Conservation (phyloP, 35 echinoderm and acorn worm genomes). For the Apostichopus californicus region DNA sequence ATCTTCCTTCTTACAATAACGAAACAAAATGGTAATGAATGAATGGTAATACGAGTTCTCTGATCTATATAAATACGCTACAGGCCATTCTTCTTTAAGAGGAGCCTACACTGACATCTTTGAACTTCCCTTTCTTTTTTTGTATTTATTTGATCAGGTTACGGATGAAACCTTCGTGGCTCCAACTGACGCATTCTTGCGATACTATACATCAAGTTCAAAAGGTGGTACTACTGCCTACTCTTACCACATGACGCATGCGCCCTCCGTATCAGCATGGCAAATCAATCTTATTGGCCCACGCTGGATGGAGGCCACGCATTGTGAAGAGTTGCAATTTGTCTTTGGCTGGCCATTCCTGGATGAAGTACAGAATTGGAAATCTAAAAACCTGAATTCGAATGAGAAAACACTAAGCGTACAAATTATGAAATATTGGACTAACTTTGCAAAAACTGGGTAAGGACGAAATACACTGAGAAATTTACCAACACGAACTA, state of each 20-base stretch:
- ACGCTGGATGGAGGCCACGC: conserved; percentile 70
- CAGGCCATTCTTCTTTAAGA: too few relatives aligned
- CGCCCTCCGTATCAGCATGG: conserved; percentile 24
- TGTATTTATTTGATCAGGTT: not conserved
- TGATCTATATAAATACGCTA: too few relatives aligned
- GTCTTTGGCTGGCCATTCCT: conserved; percentile 71
- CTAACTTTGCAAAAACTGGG: conserved; percentile 68
- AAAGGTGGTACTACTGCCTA: not conserved
- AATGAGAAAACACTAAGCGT: conserved; percentile 24
- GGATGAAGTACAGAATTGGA: conserved; percentile 13
- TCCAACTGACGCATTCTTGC: conserved; percentile 53
- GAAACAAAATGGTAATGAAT: too few relatives aligned
- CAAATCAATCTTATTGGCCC: conserved; percentile 54
- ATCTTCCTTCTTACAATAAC: too few relatives aligned
- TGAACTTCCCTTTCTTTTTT: not conserved
- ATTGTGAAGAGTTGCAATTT: conserved; percentile 75
- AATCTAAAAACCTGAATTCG: not conserved
- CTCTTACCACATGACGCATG: conserved; percentile 18
- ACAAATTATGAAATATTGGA: conserved; percentile 55
- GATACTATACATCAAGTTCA: conserved; percentile 21
- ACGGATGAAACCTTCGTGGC: conserved; percentile 65
- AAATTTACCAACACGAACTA: not conserved
- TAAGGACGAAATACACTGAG: too few relatives aligned
- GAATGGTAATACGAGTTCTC: too few relatives aligned
- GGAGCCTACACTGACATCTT: not conserved